phyloP scores from a whole-genome alignment of 2,888 invertebrate species.

The Cephus runcator region DNA sequence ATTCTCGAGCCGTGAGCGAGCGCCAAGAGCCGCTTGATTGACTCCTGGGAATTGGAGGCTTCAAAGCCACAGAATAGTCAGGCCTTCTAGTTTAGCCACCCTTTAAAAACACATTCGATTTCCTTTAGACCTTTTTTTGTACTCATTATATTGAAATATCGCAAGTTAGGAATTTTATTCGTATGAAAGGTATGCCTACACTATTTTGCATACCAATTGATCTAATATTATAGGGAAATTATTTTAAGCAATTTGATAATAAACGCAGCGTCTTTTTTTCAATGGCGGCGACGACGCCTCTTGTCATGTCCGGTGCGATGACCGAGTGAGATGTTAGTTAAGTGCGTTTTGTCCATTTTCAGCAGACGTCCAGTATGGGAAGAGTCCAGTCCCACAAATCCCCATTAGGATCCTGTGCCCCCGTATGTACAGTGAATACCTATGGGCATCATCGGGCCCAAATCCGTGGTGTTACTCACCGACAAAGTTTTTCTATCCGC shows the following conservation, averaged over 20 bases:
- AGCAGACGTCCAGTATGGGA: background rate
- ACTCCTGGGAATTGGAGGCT: slow-evolving; percentile 41
- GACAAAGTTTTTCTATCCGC: slow-evolving; percentile 36
- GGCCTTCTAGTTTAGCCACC: slow-evolving; percentile 33
- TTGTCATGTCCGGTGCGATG: slow-evolving; percentile 8
- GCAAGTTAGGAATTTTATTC: background rate
- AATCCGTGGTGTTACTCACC: slow-evolving; percentile 3
- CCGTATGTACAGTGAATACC: background rate
- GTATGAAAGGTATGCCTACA: no score
- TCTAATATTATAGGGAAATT: background rate
- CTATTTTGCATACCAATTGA: background rate
- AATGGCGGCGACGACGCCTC: slow-evolving; percentile 24
- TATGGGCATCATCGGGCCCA: background rate
- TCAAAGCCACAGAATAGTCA: slow-evolving; percentile 32
- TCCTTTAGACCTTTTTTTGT: background rate
- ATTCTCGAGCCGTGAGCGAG: background rate
- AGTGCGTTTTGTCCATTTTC: slow-evolving; percentile 33
- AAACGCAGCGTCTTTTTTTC: slow-evolving; percentile 27
- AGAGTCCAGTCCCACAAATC: slow-evolving; percentile 32
- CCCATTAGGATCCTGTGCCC: slow-evolving; percentile 28
- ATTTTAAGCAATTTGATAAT: slow-evolving; percentile 7
- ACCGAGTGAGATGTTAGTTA: slow-evolving; percentile 39
- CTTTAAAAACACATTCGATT: slow-evolving; percentile 32
- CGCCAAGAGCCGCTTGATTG: slow-evolving; percentile 36
- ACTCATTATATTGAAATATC: background rate